Evolutionary conservation across 2,888 invertebrate species (phyloP), one percentile per base, ranked within the genome.

Genomic region (Scelioninae gen. 2): DNA sequence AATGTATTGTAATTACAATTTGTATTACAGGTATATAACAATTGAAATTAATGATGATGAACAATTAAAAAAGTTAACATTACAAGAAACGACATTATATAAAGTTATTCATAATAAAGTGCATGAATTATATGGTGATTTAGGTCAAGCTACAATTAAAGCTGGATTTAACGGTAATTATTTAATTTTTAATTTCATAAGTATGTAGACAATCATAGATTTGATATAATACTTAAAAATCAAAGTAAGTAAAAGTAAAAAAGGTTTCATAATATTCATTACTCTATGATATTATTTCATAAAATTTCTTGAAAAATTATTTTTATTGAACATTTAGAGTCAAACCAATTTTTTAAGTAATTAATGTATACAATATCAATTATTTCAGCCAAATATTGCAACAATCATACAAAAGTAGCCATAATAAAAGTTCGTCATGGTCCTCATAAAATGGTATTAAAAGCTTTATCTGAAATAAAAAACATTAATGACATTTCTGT

Each of bases 41-140:
- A 88, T 93, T 1, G 90, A 92, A 87, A 90, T 94, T 68, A 86
- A 86, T 74, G 84, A 89, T 76, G 84, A 88, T 0, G 83, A 87
- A 39, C 86, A 90, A 25, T 86, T 87, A 11, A 84, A 87, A 37
- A 87, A 87, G 15, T 83, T 91, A 11, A 79, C 81, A 11, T 78
- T 92, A 15, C 91, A 89, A 78, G 86, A 88, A 0, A 86, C 84
- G 39, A 86, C 89, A 70, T 86, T 92, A 33, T 88, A 90, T 76
- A 85, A 88, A 48, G 88, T 90, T 0, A 85, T 94, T 50, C 80
- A 91, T 13, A 86, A 87, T 18, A 90, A 90, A 85, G 89, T 94
- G 10, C 90, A 92, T 80, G 89, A 91, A 79, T 82, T 92, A 63
- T 92, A 92, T 84, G 95, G 95, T 0, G 93, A 94, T 81, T 93